Conservation (phyloP, 2,113 vertebrate genomes). For the Castor canadensis region DNA sequence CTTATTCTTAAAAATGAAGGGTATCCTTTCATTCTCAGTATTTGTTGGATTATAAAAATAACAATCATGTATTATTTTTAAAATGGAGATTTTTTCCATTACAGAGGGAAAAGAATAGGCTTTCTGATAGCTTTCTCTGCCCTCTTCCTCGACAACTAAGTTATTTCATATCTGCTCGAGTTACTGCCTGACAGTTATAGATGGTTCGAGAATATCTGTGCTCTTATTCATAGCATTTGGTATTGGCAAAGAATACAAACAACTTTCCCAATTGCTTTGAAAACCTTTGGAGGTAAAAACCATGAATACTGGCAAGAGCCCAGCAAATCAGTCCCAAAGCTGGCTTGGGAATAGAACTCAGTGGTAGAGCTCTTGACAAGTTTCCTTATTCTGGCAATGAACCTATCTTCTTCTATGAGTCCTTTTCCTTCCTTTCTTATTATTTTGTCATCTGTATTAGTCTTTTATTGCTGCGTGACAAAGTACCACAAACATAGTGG, state of each 20-base stretch:
- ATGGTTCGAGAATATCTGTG: not conserved
- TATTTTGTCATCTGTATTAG: not conserved
- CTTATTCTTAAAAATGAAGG: no score
- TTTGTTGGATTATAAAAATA: not conserved
- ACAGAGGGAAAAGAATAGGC: not conserved
- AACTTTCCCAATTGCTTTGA: not conserved
- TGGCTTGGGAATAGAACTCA: no score
- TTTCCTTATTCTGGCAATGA: constrained; percentile 10
- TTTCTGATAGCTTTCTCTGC: not conserved
- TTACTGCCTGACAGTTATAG: not conserved
- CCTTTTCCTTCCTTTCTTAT: not conserved
- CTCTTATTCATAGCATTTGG: not conserved
- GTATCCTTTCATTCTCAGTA: not conserved
- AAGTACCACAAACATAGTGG: no score
- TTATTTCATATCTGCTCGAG: not conserved
- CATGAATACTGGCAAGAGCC: not conserved
- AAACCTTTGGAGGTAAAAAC: not conserved
- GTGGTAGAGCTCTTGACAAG: no score
- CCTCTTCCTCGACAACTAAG: not conserved
- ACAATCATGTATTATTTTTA: not conserved
- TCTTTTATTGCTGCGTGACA: not conserved
- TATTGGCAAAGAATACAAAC: not conserved
- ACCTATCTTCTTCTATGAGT: not conserved
- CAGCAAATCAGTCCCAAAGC: not conserved
- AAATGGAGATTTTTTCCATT: not conserved